These are phyloP conservation scores for Drosophila kokeensis DNA, from an alignment of 2,888 invertebrate species.

Conservation along the genomic window DNA sequence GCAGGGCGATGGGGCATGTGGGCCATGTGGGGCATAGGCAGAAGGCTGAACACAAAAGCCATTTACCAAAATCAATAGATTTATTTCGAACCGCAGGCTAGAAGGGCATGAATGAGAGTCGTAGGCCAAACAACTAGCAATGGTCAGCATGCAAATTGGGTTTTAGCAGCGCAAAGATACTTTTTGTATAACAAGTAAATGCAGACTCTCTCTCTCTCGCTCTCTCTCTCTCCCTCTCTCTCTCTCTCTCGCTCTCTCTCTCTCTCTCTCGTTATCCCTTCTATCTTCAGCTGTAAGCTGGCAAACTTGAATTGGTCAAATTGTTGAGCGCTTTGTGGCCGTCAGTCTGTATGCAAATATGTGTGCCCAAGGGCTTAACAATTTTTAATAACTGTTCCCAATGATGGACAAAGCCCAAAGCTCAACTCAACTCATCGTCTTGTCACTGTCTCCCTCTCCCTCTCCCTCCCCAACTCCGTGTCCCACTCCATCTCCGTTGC, in stretches of 20 bases:
- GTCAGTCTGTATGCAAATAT: conserved; percentile 53
- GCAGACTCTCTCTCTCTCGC: not conserved
- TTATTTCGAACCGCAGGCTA: conserved; percentile 69
- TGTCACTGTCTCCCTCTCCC: not conserved
- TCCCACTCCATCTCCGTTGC: not conserved
- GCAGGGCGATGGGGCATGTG: not conserved
- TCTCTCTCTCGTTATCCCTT: not conserved
- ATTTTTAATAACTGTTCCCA: conserved; percentile 54
- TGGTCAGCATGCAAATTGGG: conserved; percentile 34
- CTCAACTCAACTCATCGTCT: conserved; percentile 39
- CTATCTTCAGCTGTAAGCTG: not conserved
- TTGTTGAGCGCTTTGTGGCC: conserved; percentile 39
- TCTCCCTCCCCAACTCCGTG: not conserved
- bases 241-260: not conserved
- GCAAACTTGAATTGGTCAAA: conserved; percentile 50
- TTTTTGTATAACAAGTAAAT: conserved; percentile 14
- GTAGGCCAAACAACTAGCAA: conserved; percentile 12
- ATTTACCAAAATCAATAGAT: conserved; percentile 76
- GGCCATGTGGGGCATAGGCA: too few species aligned
- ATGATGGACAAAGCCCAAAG: conserved; percentile 57
- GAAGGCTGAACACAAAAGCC: conserved; percentile 59
- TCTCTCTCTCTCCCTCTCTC: not conserved
- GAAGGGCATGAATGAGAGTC: conserved; percentile 15
- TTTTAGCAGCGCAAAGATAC: conserved; percentile 17
- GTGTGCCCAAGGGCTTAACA: conserved; percentile 63